A percentile compares a stretch with the other conserved stretches of the same genome.
Conservation (phyloP, 2,797 vertebrate genomes). For the Eremophila alpestris region DNA sequence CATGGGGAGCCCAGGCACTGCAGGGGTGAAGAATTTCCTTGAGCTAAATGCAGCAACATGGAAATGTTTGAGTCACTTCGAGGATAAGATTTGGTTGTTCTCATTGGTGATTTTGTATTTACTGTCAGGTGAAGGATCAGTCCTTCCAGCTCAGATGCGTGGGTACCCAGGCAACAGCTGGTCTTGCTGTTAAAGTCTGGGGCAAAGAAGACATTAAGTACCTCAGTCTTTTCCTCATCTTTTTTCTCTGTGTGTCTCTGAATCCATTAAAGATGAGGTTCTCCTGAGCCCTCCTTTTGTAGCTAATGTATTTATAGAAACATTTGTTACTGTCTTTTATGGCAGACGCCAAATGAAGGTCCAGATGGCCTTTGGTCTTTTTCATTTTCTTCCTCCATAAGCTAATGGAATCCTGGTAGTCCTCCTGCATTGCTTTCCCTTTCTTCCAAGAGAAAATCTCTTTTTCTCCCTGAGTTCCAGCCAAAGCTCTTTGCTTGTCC, state of each 20-base stretch:
- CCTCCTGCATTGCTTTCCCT: background rate
- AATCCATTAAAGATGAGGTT: background rate
- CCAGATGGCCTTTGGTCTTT: background rate
- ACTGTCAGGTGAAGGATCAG: background rate
- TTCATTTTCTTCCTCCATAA: background rate
- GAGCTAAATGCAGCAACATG: background rate
- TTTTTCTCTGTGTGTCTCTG: background rate
- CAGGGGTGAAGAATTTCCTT: background rate
- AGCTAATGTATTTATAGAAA: background rate
- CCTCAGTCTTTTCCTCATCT: background rate
- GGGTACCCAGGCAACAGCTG: background rate
- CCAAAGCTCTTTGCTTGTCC: background rate
- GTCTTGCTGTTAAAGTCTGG: background rate
- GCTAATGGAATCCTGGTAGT: background rate
- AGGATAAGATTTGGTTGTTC: background rate
- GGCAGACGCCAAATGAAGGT: background rate
- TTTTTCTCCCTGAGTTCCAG: background rate
- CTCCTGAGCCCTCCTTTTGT: background rate
- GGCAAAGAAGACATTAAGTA: background rate
- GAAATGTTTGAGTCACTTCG: background rate
- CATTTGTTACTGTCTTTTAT: background rate
- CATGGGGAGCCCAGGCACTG: background rate
- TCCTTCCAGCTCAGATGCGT: background rate
- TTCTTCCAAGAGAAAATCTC: background rate
- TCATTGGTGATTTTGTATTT: background rate